Conservation (phyloP, 2,888 invertebrate species). For the Brenthis daphne region DNA sequence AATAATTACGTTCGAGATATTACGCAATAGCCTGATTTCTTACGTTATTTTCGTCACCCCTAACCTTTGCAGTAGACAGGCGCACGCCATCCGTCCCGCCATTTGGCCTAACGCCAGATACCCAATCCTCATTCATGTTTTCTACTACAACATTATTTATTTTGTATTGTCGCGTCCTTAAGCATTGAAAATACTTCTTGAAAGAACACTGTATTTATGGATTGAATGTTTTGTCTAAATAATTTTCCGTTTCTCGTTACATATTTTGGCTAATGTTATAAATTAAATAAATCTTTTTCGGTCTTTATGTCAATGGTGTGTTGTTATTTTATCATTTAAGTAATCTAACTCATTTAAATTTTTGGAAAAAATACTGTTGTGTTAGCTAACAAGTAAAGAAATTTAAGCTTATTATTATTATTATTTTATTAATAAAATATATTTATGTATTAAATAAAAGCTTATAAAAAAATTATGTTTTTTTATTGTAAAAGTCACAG, state of each 20-base stretch:
- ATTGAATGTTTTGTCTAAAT: conserved; percentile 19
- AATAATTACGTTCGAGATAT: conserved; percentile 30
- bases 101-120: conserved; percentile 60
- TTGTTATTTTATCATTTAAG: no score
- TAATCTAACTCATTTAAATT: no score
- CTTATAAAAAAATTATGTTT: no score
- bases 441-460: no score
- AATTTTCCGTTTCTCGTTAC: not conserved
- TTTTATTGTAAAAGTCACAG: no score
- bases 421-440: no score
- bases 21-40: conserved; percentile 52
- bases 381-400: no score
- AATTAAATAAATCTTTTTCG: no score
- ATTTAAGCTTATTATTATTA: no score
- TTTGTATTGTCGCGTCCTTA: conserved; percentile 37
- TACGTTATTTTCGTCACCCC: conserved; percentile 66
- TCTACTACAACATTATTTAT: conserved; percentile 41
- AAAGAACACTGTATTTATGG: conserved; percentile 11
- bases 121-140: conserved; percentile 53
- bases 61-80: conserved; percentile 61
- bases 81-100: conserved; percentile 52
- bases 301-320: no score
- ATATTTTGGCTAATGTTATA: not conserved
- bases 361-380: no score
- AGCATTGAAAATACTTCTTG: conserved; percentile 18